Percentiles rank a stretch among this genome's conserved stretches.
Conservation (phyloP, 2,888 invertebrate species). For the Merodon equestris region DNA sequence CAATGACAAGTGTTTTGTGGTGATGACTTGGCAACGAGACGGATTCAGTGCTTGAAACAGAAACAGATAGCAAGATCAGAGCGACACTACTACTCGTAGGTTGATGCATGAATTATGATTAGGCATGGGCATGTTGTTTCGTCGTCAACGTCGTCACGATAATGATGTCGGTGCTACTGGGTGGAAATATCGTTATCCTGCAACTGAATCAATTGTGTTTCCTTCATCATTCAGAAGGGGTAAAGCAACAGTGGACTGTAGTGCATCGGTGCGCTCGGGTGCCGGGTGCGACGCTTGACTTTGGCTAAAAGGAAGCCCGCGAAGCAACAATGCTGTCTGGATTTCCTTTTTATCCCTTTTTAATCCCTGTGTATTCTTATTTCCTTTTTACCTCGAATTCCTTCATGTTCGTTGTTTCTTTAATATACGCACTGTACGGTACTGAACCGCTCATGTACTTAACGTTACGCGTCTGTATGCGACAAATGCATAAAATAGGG, state of each 20-base stretch:
- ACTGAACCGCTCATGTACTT: slow-evolving; percentile 30
- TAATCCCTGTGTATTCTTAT: background rate
- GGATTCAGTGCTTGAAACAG: background rate
- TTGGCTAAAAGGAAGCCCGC: slow-evolving; percentile 58
- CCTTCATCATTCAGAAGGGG: slow-evolving; percentile 26
- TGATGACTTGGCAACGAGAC: slow-evolving; percentile 30
- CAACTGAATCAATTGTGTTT: slow-evolving; percentile 44
- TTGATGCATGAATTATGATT: slow-evolving; percentile 58
- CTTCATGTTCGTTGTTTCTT: slow-evolving; percentile 1
- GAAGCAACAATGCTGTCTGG: slow-evolving; percentile 64
- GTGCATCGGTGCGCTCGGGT: slow-evolving; percentile 38
- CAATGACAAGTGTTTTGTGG: slow-evolving; percentile 45
- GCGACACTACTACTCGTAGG: slow-evolving; percentile 12
- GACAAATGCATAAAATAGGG: too few relatives aligned
- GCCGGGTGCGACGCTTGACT: slow-evolving; percentile 54
- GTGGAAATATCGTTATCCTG: slow-evolving; percentile 49
- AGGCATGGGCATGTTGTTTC: slow-evolving; percentile 58
- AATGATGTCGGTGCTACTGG: too few relatives aligned
- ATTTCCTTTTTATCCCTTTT: slow-evolving; percentile 32
- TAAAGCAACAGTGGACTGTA: slow-evolving; percentile 61
- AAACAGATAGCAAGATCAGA: background rate
- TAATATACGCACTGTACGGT: too few relatives aligned
- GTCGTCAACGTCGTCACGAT: slow-evolving; percentile 23
- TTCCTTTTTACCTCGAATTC: slow-evolving; percentile 22
- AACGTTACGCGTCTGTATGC: slow-evolving; percentile 42